Conservation (phyloP, 2,888 invertebrate species). For the Ceramica pisi region DNA sequence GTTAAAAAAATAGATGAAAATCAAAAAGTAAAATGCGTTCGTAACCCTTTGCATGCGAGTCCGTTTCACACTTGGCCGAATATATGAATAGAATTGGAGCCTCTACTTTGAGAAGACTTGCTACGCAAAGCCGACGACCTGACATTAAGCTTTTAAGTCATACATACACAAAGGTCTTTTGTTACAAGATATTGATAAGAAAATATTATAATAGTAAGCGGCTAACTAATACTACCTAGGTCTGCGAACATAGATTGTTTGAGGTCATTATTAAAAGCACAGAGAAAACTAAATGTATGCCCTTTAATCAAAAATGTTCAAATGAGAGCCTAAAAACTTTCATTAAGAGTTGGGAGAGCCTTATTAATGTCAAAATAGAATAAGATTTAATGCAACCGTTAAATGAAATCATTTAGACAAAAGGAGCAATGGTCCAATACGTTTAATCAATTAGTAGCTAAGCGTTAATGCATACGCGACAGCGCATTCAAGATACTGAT, state of each 20-base stretch:
- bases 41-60: too few relatives aligned
- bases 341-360: too few relatives aligned
- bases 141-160: slow-evolving; percentile 9
- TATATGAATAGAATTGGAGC: slow-evolving; percentile 2
- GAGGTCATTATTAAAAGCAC: not conserved
- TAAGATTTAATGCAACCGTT: not conserved
- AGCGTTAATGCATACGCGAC: not conserved
- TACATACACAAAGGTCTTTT: slow-evolving; percentile 1
- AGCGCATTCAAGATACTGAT: not conserved
- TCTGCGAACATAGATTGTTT: not conserved
- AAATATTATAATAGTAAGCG: not conserved
- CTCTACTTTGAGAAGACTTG: not conserved
- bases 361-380: slow-evolving; percentile 2
- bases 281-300: not conserved
- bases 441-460: not conserved
- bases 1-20: too few relatives aligned
- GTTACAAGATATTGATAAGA: slow-evolving; percentile 3
- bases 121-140: not conserved
- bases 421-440: too few relatives aligned
- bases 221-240: not conserved
- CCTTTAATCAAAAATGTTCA: not conserved
- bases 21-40: too few relatives aligned
- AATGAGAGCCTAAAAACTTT: not conserved
- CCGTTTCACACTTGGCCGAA: too few relatives aligned
- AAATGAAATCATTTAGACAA: not conserved